phyloP scores from a whole-genome alignment of 2,113 vertebrate species.

The Odocoileus hemionus region DNA sequence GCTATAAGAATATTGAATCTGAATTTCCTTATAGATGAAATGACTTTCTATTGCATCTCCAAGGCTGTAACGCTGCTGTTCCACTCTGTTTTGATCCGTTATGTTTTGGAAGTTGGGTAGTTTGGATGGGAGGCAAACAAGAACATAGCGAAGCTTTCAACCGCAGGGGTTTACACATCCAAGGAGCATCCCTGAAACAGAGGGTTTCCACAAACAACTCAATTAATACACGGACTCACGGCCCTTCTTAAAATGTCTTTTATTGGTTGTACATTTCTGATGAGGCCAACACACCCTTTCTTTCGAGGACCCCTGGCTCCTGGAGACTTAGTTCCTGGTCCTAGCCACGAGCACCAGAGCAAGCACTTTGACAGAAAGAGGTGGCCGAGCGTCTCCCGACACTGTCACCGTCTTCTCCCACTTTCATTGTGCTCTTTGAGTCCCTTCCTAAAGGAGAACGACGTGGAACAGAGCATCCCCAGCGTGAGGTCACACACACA shows the following conservation, averaged over 20 bases:
- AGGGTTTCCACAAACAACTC: neutral
- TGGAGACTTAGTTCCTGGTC: constrained; percentile 62
- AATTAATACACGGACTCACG: constrained; percentile 38
- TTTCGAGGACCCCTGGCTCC: constrained; percentile 72
- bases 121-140: neutral
- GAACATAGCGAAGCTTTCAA: neutral
- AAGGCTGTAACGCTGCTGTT: neutral
- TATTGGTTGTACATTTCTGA: constrained; percentile 79
- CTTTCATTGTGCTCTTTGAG: constrained; percentile 70
- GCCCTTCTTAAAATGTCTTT: constrained; percentile 73
- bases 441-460: constrained; percentile 65
- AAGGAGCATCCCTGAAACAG: neutral
- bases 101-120: neutral
- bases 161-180: neutral
- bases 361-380: constrained; percentile 49
- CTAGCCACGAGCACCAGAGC: constrained; percentile 74
- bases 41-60: constrained; percentile 51
- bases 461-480: constrained; percentile 65
- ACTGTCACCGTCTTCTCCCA: neutral
- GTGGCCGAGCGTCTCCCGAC: constrained; percentile 52
- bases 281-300: constrained; percentile 71
- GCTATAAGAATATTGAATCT: constrained; percentile 46
- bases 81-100: neutral
- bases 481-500: constrained; percentile 47
- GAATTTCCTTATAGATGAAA: constrained; percentile 57